These are phyloP conservation scores for Eueides isabella DNA, from an alignment of 1,140 invertebrate species.

Conservation along the genomic window DNA sequence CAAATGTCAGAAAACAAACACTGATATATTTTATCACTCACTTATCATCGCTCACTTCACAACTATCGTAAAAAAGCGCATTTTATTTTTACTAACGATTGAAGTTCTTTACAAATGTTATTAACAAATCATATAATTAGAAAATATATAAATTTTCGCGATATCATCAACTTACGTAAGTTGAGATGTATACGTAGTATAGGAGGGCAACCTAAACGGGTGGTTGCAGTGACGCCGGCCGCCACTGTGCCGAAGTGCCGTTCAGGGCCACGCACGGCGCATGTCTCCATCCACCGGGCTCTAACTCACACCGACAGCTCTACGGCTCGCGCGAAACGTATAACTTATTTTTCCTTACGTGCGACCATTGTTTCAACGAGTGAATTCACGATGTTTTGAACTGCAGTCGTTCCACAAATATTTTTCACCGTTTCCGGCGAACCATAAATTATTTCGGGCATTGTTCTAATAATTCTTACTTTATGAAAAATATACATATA, in stretches of 20 bases:
- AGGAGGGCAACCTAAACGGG: slow-evolving; percentile 41
- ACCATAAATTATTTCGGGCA: slow-evolving; percentile 42
- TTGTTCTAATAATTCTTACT: slow-evolving; percentile 33
- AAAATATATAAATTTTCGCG: slow-evolving; percentile 5
- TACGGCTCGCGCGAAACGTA: slow-evolving; percentile 52
- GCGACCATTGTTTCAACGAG: slow-evolving; percentile 58
- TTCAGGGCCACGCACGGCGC: slow-evolving; percentile 57
- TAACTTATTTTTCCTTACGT: slow-evolving; percentile 64
- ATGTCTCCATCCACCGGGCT: slow-evolving; percentile 67
- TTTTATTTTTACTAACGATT: not conserved
- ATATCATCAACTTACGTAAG: slow-evolving; percentile 69
- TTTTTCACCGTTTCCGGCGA: slow-evolving; percentile 36
- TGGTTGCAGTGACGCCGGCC: slow-evolving; percentile 54
- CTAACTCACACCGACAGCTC: slow-evolving; percentile 61
- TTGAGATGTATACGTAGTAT: slow-evolving; percentile 39
- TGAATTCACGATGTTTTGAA: slow-evolving; percentile 50
- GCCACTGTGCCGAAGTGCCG: slow-evolving; percentile 55
- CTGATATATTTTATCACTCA: slow-evolving; percentile 36
- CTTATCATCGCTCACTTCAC: slow-evolving; percentile 38
- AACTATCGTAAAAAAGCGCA: slow-evolving; percentile 14
- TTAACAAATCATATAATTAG: not conserved
- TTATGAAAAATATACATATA: not conserved
- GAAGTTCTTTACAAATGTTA: not conserved
- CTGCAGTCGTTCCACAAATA: slow-evolving; percentile 43
- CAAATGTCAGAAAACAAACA: slow-evolving; percentile 30